Evolutionary conservation across 2,888 invertebrate genomes (phyloP), one percentile per base, ranked within the genome.

Genomic region (Tuberolachnus salignus): DNA sequence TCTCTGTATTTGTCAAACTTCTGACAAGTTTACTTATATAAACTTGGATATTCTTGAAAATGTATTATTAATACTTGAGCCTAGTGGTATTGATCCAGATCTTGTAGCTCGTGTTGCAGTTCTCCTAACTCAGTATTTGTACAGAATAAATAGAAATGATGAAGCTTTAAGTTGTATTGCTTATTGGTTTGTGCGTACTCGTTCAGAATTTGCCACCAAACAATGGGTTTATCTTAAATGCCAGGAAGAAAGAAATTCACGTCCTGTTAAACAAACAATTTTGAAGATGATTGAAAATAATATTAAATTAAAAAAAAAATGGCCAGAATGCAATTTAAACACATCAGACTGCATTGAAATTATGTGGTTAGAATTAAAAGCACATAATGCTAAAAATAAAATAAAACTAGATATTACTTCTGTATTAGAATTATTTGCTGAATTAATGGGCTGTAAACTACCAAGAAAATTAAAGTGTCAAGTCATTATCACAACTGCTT

Each of bases 221-320:
- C 78, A 78, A 42, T 78, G 78, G 78, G 78, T 78, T 34, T 59
- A 59, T 69, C n/a, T 78, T 69, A 78, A 78, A 59, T 78, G 59
- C 13, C 59, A 69, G 10, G 78, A 78, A 51, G 78, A 78, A 51
- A 78, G 13, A 69, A 61, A 61, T 51, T 51, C 59, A 49, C 21
- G 9, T 23, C 13, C 51, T 61, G 16, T 78, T 8, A 59, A 78
- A 26, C 34, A 78, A 21, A 78, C 78, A 21, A 78, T 78, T 51
- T 61, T 78, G 3, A 69, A 78, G 14, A 69, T 59, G 51, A 42
- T 69, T 51, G 21, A 69, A 61, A 21, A 69, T 34, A 34, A 69
- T 42, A 49, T 13, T 23, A 46, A 75, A 14, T 14, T 55, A 26
- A 66, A 59, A 49, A 57, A 23, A 0, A 69, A 78, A 42, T 78